A percentile compares a stretch with the other conserved stretches of the same genome.
Conservation (phyloP, 2,113 vertebrate genomes). For the Sus scrofa region T2T-Sscrofa CM000818.6:83079001-83079500, state of each 20-base stretch:
- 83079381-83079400: conserved; percentile 8
- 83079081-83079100: not conserved
- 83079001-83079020: not conserved
- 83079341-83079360: conserved; percentile 7
- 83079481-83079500: too few species aligned
- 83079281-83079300: not conserved
- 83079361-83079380: not conserved
- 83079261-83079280: not conserved
- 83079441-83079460: too few species aligned
- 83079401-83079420: too few species aligned
- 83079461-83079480: too few species aligned
- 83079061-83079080: not conserved
- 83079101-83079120: too few species aligned
- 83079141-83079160: not conserved
- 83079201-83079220: not conserved
- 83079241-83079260: not conserved
- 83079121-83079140: not conserved
- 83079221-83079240: not conserved
- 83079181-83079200: not conserved
- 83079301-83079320: not conserved
- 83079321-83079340: not conserved
- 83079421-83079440: too few species aligned
- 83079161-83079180: not conserved
- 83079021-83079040: not conserved
- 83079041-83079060: not conserved